Evolutionary conservation across 1,140 invertebrate genomes (phyloP).

Genomic region (Tenebrio molitor): DNA sequence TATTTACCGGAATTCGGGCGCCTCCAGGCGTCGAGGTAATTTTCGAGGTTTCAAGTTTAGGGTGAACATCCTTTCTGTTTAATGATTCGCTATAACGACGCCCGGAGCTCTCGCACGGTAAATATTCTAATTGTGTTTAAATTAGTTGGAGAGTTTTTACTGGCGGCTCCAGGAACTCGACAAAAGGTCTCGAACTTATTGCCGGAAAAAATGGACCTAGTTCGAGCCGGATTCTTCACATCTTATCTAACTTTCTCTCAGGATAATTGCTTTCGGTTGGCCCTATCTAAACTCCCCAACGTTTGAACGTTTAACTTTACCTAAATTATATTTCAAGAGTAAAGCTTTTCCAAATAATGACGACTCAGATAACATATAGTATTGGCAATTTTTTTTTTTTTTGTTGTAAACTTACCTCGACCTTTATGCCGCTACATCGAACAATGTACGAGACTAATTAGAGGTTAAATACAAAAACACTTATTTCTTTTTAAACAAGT

Average conservation of each 20-base stretch:
- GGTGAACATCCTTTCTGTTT: slow-evolving; percentile 35
- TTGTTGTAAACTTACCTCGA: no score
- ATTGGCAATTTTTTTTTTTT: no score
- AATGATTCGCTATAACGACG: slow-evolving; percentile 10
- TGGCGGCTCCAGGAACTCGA: neutral
- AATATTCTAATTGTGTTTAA: slow-evolving; percentile 29
- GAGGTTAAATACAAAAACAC: no score
- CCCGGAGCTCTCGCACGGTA: slow-evolving; percentile 12
- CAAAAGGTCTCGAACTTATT: neutral
- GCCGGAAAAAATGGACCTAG: slow-evolving; percentile 3
- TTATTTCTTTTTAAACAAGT: no score
- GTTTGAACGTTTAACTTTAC: slow-evolving; percentile 10
- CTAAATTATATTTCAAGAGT: slow-evolving; percentile 3
- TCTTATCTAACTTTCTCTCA: slow-evolving; percentile 23
- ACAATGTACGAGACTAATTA: no score
- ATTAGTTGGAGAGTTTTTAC: slow-evolving; percentile 19
- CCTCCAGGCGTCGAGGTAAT: slow-evolving; percentile 20
- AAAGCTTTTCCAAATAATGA: no score
- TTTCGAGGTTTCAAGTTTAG: slow-evolving; percentile 29
- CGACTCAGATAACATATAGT: no score
- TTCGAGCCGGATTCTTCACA: slow-evolving; percentile 5
- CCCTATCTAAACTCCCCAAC: slow-evolving; percentile 14
- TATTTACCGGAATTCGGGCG: slow-evolving; percentile 16
- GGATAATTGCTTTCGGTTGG: slow-evolving; percentile 16
- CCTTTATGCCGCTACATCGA: no score